phyloP scores from a whole-genome alignment of 2,113 vertebrate genomes.

The Microtus pennsylvanicus region DNA sequence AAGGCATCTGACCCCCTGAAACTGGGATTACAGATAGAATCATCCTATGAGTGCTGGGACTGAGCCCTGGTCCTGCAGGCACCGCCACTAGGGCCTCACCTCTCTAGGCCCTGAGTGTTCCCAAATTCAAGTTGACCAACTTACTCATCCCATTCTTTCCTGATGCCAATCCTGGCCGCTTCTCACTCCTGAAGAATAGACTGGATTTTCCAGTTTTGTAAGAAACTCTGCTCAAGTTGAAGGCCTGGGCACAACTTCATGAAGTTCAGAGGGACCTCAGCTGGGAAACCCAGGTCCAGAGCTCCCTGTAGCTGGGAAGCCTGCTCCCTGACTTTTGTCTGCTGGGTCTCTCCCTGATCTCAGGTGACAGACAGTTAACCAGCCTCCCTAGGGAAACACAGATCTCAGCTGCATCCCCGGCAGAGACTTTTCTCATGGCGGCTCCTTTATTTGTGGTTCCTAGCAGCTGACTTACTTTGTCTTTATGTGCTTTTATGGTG shows the following conservation, averaged over 20 bases:
- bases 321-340: not conserved
- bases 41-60: not conserved
- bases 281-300: not conserved
- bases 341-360: not conserved
- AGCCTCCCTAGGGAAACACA: not conserved
- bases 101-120: not conserved
- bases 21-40: not conserved
- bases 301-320: too few relatives aligned
- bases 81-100: not conserved
- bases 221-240: not conserved
- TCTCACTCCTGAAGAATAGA: not conserved
- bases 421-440: not conserved
- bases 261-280: not conserved
- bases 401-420: not conserved
- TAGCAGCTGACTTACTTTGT: slow-evolving; percentile 46
- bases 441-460: slow-evolving; percentile 47
- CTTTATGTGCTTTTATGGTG: slow-evolving; percentile 44
- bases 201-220: not conserved
- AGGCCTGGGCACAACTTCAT: not conserved
- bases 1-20: not conserved
- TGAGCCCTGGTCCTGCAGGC: not conserved
- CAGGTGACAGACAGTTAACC: not conserved
- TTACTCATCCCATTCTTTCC: not conserved
- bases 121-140: not conserved
- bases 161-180: not conserved